Evolutionary conservation across 2,113 vertebrate genomes (phyloP), one percentile per base, ranked within the genome.

Genomic region (Egretta garzetta): DNA sequence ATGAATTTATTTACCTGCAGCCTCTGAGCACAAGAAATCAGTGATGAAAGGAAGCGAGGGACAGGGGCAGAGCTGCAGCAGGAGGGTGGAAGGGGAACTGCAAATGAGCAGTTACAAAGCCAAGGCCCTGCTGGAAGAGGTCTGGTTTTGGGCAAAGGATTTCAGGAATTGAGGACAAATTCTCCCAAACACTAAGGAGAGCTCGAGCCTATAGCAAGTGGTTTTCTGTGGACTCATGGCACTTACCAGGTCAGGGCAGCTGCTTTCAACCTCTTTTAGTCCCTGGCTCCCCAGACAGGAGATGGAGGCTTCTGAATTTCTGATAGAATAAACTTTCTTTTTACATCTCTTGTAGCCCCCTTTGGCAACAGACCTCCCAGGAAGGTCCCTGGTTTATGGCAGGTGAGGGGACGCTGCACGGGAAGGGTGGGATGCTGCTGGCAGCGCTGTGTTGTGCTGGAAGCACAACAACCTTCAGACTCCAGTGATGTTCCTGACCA

Each of bases 41-140:
- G 24, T 28, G 45, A 68, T 20, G 35, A 76, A 39, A 7, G 50
- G 47, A 13, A 1, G 1, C 5, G 15, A 41, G 22, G 50, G 30
- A 8, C 26, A 20, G 41, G 47, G 59, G 28, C 3, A 45, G 60
- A 50, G 53, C 53, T 67, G n/a, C 10, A 15, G 73, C 30, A 35
- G 52, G 24, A 88, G 22, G 17, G 23, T 26, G 55, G 53, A 20
- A 52, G 26, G 22, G 52, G 58, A 81, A 5, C 32, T 9, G 6
- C 0, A 4, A 45, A 2, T 4, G 47, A 77, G 10, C 56, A 39
- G 9, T 6, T 20, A 35, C 15, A 53, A 60, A 76, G 24, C 2
- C 23, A 74, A 66, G 22, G 17, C 4, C 20, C 4, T 60, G 15
- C 16, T 68, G 24, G 66, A 59, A 74, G n/a, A 12, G 6, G 7